Evolutionary conservation across 1,140 invertebrate genomes (phyloP).

Genomic region (Drosophila triauraria): DNA sequence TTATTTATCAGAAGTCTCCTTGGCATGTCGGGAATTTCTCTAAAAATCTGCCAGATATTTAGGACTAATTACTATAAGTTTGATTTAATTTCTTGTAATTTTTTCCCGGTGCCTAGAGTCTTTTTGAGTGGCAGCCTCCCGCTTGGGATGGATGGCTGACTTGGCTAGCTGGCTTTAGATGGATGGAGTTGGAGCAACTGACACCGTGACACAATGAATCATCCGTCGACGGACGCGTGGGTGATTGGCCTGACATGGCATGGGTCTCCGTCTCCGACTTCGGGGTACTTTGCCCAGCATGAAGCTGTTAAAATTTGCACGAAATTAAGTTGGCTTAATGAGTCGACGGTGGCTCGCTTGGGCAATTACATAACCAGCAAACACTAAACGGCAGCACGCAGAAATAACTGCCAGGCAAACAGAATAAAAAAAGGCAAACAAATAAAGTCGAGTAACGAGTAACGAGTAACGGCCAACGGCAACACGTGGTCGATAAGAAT

Average conservation of each 20-base stretch:
- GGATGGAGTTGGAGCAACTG: conserved; percentile 41
- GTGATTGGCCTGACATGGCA: conserved; percentile 51
- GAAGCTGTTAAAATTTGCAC: conserved; percentile 77
- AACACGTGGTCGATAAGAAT: conserved; percentile 80
- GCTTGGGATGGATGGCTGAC: not conserved
- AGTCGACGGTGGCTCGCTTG: conserved; percentile 41
- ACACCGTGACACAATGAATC: conserved; percentile 68
- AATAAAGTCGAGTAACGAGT: conserved; percentile 4
- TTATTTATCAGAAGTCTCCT: no score
- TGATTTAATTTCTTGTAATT: not conserved
- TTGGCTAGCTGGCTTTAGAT: conserved; percentile 2
- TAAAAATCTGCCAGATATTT: not conserved
- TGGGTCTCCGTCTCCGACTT: conserved; percentile 15
- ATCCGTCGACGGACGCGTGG: conserved; percentile 54
- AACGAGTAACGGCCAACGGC: conserved; percentile 14
- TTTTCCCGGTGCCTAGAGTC: not conserved
- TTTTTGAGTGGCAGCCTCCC: conserved; percentile 7
- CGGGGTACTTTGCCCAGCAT: conserved; percentile 59
- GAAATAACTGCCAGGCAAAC: not conserved
- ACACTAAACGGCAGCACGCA: conserved; percentile 10
- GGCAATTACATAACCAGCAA: conserved; percentile 63
- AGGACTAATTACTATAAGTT: not conserved
- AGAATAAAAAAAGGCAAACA: not conserved
- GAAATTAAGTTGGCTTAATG: conserved; percentile 79
- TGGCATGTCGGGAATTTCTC: not conserved